Conservation (phyloP, 2,113 vertebrate species). For the Anhinga rufa region DNA sequence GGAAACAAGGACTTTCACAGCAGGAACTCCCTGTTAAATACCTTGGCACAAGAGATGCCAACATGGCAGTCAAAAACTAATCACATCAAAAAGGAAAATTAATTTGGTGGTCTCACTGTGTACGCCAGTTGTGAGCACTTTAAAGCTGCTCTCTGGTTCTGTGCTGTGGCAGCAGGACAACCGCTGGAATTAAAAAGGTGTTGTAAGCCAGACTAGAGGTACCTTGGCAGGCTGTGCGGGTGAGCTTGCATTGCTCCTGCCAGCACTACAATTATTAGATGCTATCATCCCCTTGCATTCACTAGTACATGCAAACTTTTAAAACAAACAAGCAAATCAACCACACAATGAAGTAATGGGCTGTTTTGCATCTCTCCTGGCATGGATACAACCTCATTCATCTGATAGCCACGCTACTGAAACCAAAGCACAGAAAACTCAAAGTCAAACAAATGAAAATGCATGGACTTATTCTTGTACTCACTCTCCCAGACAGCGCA, state of each 20-base stretch:
- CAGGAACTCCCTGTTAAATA: background rate
- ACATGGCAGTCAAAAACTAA: conserved; percentile 41
- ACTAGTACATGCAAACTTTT: conserved; percentile 53
- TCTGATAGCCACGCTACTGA: conserved; percentile 43
- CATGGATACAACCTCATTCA: conserved; percentile 15
- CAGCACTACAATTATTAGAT: conserved; percentile 48
- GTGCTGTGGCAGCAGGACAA: background rate
- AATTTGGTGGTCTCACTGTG: conserved; percentile 41
- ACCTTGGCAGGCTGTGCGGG: conserved; percentile 34
- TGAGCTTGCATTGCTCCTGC: background rate
- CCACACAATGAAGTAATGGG: conserved; percentile 58
- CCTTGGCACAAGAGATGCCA: background rate
- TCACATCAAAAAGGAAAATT: conserved; percentile 57
- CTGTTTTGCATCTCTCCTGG: conserved; percentile 41
- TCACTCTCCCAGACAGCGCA: conserved; percentile 58
- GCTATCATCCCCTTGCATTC: conserved; percentile 46
- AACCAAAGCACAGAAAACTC: conserved; percentile 35
- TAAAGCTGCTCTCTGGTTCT: conserved; percentile 32
- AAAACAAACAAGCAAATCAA: conserved; percentile 65
- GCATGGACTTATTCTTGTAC: conserved; percentile 5
- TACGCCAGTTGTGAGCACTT: background rate
- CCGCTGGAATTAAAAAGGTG: background rate
- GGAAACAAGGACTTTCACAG: background rate
- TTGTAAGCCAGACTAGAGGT: conserved; percentile 14
- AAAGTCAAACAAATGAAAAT: conserved; percentile 26